Evolutionary conservation across 2,113 vertebrate genomes (phyloP), one percentile per base, ranked within the genome.

Genomic region (Heptranchias perlo): DNA sequence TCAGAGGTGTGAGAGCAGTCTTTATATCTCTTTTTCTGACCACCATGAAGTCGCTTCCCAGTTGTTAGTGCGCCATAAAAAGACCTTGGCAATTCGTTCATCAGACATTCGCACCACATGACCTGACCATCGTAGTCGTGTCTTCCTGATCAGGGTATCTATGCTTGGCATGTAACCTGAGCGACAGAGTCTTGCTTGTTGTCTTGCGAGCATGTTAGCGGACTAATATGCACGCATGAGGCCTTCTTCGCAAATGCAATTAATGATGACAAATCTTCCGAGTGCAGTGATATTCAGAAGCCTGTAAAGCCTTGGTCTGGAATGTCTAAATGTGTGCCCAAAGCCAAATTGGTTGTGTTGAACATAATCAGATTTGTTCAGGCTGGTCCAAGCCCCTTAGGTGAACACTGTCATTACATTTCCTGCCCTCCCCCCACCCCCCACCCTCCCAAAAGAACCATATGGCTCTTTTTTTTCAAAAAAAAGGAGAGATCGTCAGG

Each of bases 301-400:
- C 54, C 4, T n/a, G 28, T 35, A n/a, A 58, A 61, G 87, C 31
- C 87, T 61, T n/a, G 31, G 54, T 61, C 87, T 92, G 87, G 35
- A 61, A 92, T 92, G 54, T 92, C 31, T 61, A 58, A 92, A 92
- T 92, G 54, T 58, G 31, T n/a, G 84, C 47, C 84, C 84, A 87
- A 87, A 52, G 31, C 87, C 54, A 92, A 61, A 61, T 58, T n/a
- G 31, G 31, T 35, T 92, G 31, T 31, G 4, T 58, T 61, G 87
- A 92, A 58, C 54, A 92, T 35, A 92, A 31, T 14, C 52, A 92
- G 87, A 91, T 91, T 91, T 91, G 52, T 91, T 91, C 87, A 91
- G 87, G 31, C 54, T 92, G 35, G 54, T 58, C 31, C 52, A 61
- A 92, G 54, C 14, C 54, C 31, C 31, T n/a, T 1, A 58, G 35